Evolutionary conservation across 2,888 invertebrate species (phyloP).

Genomic region (Drosophila sordidapex): DNA sequence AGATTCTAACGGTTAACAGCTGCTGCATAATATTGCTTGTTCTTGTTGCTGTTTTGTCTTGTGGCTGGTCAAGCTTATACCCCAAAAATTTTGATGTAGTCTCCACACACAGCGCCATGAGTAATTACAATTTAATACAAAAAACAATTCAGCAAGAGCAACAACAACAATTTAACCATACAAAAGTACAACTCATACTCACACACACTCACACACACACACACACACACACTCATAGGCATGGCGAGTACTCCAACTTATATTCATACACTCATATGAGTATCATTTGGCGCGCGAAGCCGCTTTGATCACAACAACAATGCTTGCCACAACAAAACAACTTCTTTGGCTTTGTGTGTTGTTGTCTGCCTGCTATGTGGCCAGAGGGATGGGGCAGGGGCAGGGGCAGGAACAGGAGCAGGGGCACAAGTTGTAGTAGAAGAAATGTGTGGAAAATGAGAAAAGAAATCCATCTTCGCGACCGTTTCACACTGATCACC

Average conservation of each 20-base stretch:
- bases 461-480: slow-evolving; percentile 81
- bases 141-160: slow-evolving; percentile 56
- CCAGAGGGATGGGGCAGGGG: slow-evolving; percentile 13
- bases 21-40: slow-evolving; percentile 27
- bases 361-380: slow-evolving; percentile 24
- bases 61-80: slow-evolving; percentile 47
- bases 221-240: slow-evolving; percentile 9
- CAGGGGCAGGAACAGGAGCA: neutral
- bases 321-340: slow-evolving; percentile 84
- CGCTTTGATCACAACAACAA: slow-evolving; percentile 84
- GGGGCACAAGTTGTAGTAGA: slow-evolving; percentile 8
- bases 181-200: slow-evolving; percentile 78
- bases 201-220: neutral
- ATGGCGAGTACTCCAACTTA: slow-evolving; percentile 14
- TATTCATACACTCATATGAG: slow-evolving; percentile 41
- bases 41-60: slow-evolving; percentile 17
- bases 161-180: slow-evolving; percentile 33
- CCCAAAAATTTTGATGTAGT: slow-evolving; percentile 8
- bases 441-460: slow-evolving; percentile 60
- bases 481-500: slow-evolving; percentile 67
- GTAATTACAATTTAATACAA: slow-evolving; percentile 82
- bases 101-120: slow-evolving; percentile 71
- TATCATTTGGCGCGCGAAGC: slow-evolving; percentile 78
- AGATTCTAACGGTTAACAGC: slow-evolving; percentile 72
- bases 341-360: slow-evolving; percentile 72